Base-by-base conservation (phyloP, 23 tunicate genomes). In the Clavelina lepadiformis region DNA sequence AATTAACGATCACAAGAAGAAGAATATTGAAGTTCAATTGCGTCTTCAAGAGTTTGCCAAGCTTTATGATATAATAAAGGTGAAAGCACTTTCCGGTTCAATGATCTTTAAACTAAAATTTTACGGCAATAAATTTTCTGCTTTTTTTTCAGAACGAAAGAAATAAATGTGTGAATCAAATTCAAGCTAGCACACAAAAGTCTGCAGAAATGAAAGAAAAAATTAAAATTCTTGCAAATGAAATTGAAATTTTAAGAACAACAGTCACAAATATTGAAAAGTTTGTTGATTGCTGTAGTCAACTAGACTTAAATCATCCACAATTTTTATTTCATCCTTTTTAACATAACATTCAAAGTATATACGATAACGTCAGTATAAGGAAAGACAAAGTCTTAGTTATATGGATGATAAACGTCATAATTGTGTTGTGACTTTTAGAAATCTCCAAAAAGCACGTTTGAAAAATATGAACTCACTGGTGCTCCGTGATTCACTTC, bases 131-230 rank as follows among this genome's bases (percentile, higher is more conserved):
- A 41, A 11, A 41, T 11, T 41, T 41, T 41, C 49, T 18, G 46
- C 0, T 46, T 5, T 47, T 19, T n/a, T 35, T 72, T 55, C 38
- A 89, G 91, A 83, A 91, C 47, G 98, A 91, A 46, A 55, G 86
- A 56, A 91, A 91, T 73, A 91, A 91, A 54, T 91, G 86, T 67
- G 98, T 91, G 28, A 82, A 82, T 45, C 98, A 77, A 51, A 91
- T 91, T 45, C 98, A 91, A 68, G 91, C 91, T 7, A 65, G 86
- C 33, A 72, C 92, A n/a, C 98, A 91, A 35, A 91, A 91, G 44
- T 88, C 98, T 4, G 85, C 92, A 19, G 98, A 91, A 72, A 77
- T 91, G 91, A 82, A 68, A 61, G 98, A 91, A 44, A 91, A 91
- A 53, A 73, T 82, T 20, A 75, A 67, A 67, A 91, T 91, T 0